Evolutionary conservation across 2,888 invertebrate species (phyloP).

Genomic region (Resseliella maxima): DNA sequence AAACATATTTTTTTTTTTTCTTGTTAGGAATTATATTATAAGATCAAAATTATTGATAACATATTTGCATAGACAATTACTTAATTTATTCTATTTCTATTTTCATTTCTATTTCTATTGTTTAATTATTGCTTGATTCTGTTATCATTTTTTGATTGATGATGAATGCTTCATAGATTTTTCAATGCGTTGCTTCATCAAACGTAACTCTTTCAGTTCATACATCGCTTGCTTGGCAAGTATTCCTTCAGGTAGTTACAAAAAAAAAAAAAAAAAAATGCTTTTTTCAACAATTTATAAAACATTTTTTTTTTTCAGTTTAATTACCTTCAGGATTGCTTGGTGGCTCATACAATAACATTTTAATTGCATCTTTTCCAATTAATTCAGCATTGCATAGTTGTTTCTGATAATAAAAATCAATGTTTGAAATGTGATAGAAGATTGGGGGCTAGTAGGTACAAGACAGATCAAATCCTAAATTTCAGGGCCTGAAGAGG

Average conservation of each 20-base stretch:
- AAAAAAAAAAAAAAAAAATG: too few species aligned
- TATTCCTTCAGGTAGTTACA: too few species aligned
- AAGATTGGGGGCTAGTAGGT: too few species aligned
- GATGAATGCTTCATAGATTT: not conserved
- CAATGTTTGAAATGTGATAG: not conserved
- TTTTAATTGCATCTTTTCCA: constrained; percentile 73
- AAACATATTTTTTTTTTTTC: too few species aligned
- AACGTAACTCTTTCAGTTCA: constrained; percentile 72
- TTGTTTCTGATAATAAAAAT: constrained; percentile 66
- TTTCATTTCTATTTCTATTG: too few species aligned
- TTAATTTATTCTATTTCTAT: not conserved
- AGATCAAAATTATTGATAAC: too few species aligned
- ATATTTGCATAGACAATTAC: too few species aligned
- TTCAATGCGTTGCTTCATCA: constrained; percentile 59
- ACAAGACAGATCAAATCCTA: too few species aligned
- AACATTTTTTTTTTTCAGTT: too few species aligned
- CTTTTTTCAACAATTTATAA: too few species aligned
- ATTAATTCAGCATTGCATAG: constrained; percentile 71
- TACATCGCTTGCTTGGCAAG: constrained; percentile 76
- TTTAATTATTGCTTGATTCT: not conserved
- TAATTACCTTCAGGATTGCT: constrained; percentile 79
- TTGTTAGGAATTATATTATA: too few species aligned
- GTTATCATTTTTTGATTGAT: not conserved
- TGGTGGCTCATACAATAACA: constrained; percentile 78
- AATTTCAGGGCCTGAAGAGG: too few species aligned